Base-by-base conservation (phyloP, 2,888 invertebrate species). In the Strigamia crassipes region DNA sequence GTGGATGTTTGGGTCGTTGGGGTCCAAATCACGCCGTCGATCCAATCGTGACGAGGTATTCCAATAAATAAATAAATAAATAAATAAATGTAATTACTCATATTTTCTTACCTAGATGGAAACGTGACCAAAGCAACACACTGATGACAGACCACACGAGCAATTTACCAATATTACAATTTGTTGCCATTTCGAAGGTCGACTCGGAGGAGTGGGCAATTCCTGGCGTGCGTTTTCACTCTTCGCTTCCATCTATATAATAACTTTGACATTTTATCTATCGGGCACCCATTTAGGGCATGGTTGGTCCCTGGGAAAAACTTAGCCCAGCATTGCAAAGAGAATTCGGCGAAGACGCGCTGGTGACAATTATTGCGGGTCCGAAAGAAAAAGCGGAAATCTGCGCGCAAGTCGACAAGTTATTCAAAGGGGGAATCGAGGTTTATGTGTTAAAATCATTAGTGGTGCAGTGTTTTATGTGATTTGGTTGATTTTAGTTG, bases 1-100 rank as follows among this genome's bases (percentile, higher is more conserved):
- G 99, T 84, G 99, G 97, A 23, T 87, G 93, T 18, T 90, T 99
- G 38, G 98, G 98, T 0, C 91, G 94, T 82, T 99, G 98, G 97
- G 97, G 98, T 1, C 97, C 98, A 0, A 99, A 99, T 88, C 99
- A 99, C 90, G 99, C 99, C 0, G 98, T 96, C 0, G 99, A 99
- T 89, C 96, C 98, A 0, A 92, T 99, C 82, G 96, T 99, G 0
- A 97, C 97, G 0, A 91, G 96, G 85, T 97, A 51, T n/a, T n/a
- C n/a, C n/a, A n/a, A n/a, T n/a, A 56, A 31, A 12, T 78, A 21
- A n/a, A 34, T 56, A 56, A 34, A 27, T 23, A 9, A 10, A 5
- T 21, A 38, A 78, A 9, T n/a, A 10, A n/a, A 10, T 18, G 23
- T 23, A n/a, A n/a, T n/a, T n/a, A n/a, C n/a, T n/a, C n/a, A n/a